A percentile compares a stretch with the other conserved stretches of the same genome.
Evolutionary conservation across 1,140 invertebrate genomes (phyloP).

Genomic region (Drosophila virilis): DNA sequence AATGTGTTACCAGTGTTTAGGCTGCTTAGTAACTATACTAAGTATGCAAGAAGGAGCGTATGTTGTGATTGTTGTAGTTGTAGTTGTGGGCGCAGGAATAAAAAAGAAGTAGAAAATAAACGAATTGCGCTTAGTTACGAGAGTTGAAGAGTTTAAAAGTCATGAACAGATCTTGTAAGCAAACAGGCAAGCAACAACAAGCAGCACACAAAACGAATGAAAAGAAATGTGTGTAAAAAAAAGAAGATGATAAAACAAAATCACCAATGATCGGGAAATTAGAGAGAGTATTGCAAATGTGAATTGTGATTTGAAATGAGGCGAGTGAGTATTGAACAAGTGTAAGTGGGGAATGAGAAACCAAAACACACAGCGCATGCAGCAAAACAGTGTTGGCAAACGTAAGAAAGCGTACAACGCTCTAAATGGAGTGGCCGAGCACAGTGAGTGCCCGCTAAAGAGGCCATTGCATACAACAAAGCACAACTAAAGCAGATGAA

Average conservation of each 20-base stretch:
- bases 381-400: conserved; percentile 57
- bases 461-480: conserved; percentile 8
- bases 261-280: background rate
- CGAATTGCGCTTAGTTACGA: conserved; percentile 42
- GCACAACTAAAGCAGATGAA: conserved; percentile 21
- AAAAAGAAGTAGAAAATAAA: conserved; percentile 49
- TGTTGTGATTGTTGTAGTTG: conserved; percentile 27
- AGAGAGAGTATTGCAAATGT: background rate
- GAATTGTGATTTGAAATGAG: conserved; percentile 36
- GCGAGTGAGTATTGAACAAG: conserved; percentile 37
- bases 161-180: conserved; percentile 69
- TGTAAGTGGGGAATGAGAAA: conserved; percentile 14
- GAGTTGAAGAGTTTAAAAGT: conserved; percentile 6
- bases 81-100: conserved; percentile 25
- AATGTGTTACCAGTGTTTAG: conserved; percentile 70
- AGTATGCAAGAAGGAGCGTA: conserved; percentile 42
- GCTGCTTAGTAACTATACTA: conserved; percentile 79
- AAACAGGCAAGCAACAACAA: conserved; percentile 83
- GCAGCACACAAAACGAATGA: conserved; percentile 72
- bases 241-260: background rate
- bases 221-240: conserved; percentile 15
- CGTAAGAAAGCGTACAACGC: conserved; percentile 17
- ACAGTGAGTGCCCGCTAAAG: conserved; percentile 11
- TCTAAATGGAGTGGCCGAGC: background rate
- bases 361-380: conserved; percentile 52